Conservation (phyloP, 23 tunicate species). For the Pegea sp. region DNA sequence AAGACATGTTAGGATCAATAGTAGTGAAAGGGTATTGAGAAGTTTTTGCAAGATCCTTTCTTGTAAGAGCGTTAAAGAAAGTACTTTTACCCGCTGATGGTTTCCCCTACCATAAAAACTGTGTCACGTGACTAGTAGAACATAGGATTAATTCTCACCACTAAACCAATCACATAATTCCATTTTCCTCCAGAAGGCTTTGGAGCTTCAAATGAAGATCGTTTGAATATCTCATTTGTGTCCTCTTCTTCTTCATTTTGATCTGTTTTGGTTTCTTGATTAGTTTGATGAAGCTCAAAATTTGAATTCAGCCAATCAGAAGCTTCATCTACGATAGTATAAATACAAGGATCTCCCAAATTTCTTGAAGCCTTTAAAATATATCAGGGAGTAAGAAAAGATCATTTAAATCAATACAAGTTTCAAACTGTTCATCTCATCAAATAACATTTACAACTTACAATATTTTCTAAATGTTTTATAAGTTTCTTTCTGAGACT, state of each 20-base stretch:
- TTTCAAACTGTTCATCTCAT: too few species aligned
- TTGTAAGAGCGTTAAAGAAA: slow-evolving; percentile 4
- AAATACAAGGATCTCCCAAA: slow-evolving; percentile 1
- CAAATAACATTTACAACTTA: too few species aligned
- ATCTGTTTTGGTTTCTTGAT: not conserved
- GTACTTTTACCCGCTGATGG: slow-evolving; percentile 13
- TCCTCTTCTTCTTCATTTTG: not conserved
- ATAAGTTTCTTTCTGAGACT: not conserved
- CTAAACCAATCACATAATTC: slow-evolving; percentile 8
- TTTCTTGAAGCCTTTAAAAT: slow-evolving; percentile 1
- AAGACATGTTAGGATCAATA: slow-evolving; percentile 5
- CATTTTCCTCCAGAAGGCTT: slow-evolving; percentile 24
- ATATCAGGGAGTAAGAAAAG: not conserved
- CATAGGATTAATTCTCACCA: slow-evolving; percentile 1
- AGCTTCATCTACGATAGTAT: slow-evolving; percentile 8
- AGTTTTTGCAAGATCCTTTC: not conserved
- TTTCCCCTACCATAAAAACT: not conserved
- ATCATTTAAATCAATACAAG: too few species aligned
- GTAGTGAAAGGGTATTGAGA: slow-evolving; percentile 5
- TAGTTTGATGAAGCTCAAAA: not conserved
- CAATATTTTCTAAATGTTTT: not conserved
- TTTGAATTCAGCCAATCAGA: not conserved
- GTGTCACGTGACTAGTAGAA: not conserved
- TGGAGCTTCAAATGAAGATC: too few species aligned
- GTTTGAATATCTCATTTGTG: not conserved